These are phyloP conservation scores for Carassius auratus DNA, from an alignment of 2,113 vertebrate species.

Conservation along the genomic window DNA sequence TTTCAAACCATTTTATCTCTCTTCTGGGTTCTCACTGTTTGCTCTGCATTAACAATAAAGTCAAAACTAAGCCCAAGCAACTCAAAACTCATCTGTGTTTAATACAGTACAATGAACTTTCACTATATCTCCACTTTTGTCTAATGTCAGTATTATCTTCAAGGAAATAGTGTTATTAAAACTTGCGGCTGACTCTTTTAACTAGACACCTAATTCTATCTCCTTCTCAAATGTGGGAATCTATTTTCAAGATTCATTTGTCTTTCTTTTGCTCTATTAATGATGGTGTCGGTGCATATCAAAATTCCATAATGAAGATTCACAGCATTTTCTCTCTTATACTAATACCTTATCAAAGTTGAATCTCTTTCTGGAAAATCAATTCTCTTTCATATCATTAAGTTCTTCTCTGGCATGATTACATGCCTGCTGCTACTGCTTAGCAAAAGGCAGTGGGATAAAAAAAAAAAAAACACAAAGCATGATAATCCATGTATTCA, in stretches of 20 bases:
- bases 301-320: constrained; percentile 82
- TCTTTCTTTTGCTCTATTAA: constrained; percentile 62
- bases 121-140: constrained; percentile 49
- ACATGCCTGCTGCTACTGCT: constrained; percentile 60
- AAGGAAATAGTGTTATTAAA: constrained; percentile 30
- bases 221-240: constrained; percentile 58
- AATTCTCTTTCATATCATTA: constrained; percentile 84
- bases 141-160: constrained; percentile 48
- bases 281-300: constrained; percentile 78
- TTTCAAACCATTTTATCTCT: constrained; percentile 7
- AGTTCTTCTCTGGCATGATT: constrained; percentile 76
- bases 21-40: constrained; percentile 33
- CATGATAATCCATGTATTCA: constrained; percentile 48
- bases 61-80: constrained; percentile 27
- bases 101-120: constrained; percentile 50
- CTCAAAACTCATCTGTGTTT: constrained; percentile 29
- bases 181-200: not conserved
- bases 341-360: constrained; percentile 83
- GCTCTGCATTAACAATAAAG: constrained; percentile 22
- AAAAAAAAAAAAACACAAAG: constrained; percentile 1
- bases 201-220: constrained; percentile 46
- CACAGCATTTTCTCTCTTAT: constrained; percentile 79
- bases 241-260: constrained; percentile 64
- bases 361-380: constrained; percentile 84
- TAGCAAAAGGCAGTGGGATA: not conserved